Evolutionary conservation across 2,797 vertebrate genomes (phyloP), one percentile per base, ranked within the genome.

Genomic region (Columba guinea): DNA sequence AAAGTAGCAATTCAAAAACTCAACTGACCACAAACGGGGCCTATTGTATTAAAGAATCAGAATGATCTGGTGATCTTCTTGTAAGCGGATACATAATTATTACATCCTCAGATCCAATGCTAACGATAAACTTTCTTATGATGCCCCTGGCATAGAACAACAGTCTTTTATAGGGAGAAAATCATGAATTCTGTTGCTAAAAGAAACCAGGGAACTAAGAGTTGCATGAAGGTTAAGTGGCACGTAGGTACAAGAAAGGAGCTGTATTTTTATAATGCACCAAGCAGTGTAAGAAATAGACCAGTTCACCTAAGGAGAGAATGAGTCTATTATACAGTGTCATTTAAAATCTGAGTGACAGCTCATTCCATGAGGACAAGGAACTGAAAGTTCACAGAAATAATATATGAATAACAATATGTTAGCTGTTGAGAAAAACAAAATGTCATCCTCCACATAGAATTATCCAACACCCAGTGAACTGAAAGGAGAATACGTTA

Each of bases 331-430:
- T 91, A 89, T 83, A 80, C 20, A 35, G 20, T 74, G 78, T 95
- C 63, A 94, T 94, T 94, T 95, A 75, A 91, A 91, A 90, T 55
- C 11, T 96, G 92, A 96, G 69, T 92, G 92, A 67, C 89, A 96
- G 76, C 44, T 95, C 64, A 69, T 95, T 96, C 92, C 93, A 49
- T 75, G 89, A 96, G 79, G 81, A 93, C 83, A 93, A 67, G n/a
- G n/a, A 96, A 91, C 44, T 52, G 44, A 93, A 94, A 95, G 63
- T 84, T 95, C 79, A 93, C 69, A 41, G 77, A 60, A 97, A 92
- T 83, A 95, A 87, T 87, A 96, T 91, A 37, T 46, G 91, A 96
- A 92, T 94, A 88, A 96, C 96, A 95, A 69, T 84, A 74, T 96
- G 87, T 90, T 92, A 82, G 41, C 67, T 91, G 58, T 55, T 89